Evolutionary conservation across 2,888 invertebrate genomes (phyloP).

Genomic region (Endomychus coccineus): DNA sequence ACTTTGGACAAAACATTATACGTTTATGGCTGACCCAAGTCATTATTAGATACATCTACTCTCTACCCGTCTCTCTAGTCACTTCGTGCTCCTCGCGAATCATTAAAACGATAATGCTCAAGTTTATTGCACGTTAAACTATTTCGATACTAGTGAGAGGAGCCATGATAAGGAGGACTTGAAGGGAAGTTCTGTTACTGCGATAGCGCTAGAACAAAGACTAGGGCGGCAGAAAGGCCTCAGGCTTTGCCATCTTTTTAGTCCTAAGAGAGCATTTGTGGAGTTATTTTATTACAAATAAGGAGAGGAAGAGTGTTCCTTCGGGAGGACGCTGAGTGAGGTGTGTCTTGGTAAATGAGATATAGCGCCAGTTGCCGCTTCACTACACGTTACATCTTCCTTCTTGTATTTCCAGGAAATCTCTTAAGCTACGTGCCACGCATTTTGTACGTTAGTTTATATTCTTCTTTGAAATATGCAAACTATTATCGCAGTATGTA

Average conservation of each 20-base stretch:
- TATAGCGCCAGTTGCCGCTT: constrained; percentile 23
- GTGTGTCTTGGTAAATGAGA: constrained; percentile 42
- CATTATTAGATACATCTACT: neutral
- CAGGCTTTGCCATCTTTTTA: constrained; percentile 40
- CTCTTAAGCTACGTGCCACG: constrained; percentile 19
- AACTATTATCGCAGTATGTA: too few species aligned
- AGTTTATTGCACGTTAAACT: constrained; percentile 37
- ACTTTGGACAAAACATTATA: constrained; percentile 17
- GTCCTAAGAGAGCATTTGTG: constrained; percentile 43
- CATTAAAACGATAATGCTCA: constrained; percentile 39
- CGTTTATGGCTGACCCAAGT: constrained; percentile 21
- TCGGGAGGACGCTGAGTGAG: constrained; percentile 40
- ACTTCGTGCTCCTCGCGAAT: constrained; percentile 27
- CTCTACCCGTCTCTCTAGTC: constrained; percentile 2
- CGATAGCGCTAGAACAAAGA: constrained; percentile 27
- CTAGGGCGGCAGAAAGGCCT: constrained; percentile 25
- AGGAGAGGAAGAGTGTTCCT: constrained; percentile 44
- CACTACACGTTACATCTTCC: too few species aligned
- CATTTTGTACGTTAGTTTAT: constrained; percentile 18
- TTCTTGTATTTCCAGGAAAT: constrained; percentile 26
- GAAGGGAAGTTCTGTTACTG: constrained; percentile 18
- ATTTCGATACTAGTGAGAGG: constrained; percentile 27
- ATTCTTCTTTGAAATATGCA: too few species aligned
- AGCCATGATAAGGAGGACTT: constrained; percentile 22
- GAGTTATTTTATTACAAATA: constrained; percentile 47